phyloP scores from a whole-genome alignment of 2,797 vertebrate genomes.

The Gouania willdenowi region DNA sequence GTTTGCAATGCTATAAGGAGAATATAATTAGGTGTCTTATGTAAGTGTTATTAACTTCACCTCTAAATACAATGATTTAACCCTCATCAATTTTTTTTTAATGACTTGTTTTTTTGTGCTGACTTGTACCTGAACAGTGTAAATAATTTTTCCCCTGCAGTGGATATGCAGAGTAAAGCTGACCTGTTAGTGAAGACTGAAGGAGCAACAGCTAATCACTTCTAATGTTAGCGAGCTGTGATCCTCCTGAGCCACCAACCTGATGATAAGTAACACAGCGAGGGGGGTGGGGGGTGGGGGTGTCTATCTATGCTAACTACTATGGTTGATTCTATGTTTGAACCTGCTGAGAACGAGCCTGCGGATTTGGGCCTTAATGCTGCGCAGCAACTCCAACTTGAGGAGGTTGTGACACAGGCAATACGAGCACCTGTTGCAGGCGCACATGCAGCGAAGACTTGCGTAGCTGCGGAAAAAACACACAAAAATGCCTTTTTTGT shows the following conservation, averaged over 20 bases:
- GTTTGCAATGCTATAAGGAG: too few relatives aligned
- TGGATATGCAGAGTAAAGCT: slow-evolving; percentile 50
- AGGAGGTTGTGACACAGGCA: slow-evolving; percentile 99
- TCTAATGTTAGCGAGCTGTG: slow-evolving; percentile 34
- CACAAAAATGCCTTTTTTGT: slow-evolving; percentile 65
- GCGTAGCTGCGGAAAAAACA: slow-evolving; percentile 95
- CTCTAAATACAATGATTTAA: too few relatives aligned
- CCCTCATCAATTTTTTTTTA: too few relatives aligned
- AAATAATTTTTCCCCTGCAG: slow-evolving; percentile 17
- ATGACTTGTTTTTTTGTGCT: too few relatives aligned
- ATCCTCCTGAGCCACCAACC: slow-evolving; percentile 1
- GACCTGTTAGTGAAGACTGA: slow-evolving; percentile 6
- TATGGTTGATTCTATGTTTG: slow-evolving; percentile 64
- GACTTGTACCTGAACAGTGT: too few relatives aligned
- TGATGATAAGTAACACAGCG: slow-evolving; percentile 20
- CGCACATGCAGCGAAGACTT: slow-evolving; percentile 95
- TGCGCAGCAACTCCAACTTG: slow-evolving; percentile 96
- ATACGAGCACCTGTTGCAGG: slow-evolving; percentile 98
- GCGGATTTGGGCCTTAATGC: slow-evolving; percentile 95
- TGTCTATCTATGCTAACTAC: slow-evolving; percentile 48
- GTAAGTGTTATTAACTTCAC: too few relatives aligned
- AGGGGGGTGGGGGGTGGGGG: slow-evolving; percentile 17
- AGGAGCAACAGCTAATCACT: slow-evolving; percentile 22
- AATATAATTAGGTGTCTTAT: too few relatives aligned
- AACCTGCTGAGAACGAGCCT: slow-evolving; percentile 96